Evolutionary conservation across 2,797 vertebrate genomes (phyloP).

Genomic region (Manis javanica): DNA sequence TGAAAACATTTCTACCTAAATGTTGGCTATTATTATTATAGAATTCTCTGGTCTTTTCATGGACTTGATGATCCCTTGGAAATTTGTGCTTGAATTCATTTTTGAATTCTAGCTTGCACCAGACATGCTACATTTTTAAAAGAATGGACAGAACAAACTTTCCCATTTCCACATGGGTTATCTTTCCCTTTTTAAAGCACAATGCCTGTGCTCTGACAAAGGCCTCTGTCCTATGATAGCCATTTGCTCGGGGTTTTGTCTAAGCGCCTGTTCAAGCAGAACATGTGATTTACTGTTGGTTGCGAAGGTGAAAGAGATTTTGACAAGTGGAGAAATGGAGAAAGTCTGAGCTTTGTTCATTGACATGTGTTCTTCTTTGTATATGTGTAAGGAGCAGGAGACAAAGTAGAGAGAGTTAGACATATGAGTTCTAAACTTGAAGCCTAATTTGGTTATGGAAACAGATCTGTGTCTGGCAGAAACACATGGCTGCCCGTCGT

Average conservation of each 20-base stretch:
- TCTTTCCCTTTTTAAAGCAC: slow-evolving; percentile 24
- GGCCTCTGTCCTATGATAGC: slow-evolving; percentile 61
- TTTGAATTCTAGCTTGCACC: slow-evolving; percentile 48
- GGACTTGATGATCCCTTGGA: not conserved
- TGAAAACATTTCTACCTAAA: not conserved
- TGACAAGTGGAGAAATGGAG: slow-evolving; percentile 82
- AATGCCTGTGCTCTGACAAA: slow-evolving; percentile 53
- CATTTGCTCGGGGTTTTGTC: slow-evolving; percentile 65
- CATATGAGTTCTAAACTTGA: slow-evolving; percentile 77
- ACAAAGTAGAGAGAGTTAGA: slow-evolving; percentile 26
- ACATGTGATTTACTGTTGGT: slow-evolving; percentile 78
- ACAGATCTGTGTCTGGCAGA: slow-evolving; percentile 76
- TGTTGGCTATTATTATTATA: not conserved
- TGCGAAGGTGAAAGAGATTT: slow-evolving; percentile 76
- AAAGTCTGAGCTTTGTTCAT: slow-evolving; percentile 78
- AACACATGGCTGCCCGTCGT: slow-evolving; percentile 79
- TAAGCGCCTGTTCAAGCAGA: slow-evolving; percentile 75
- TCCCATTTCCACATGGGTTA: not conserved
- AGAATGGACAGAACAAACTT: slow-evolving; percentile 44
- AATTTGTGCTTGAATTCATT: slow-evolving; percentile 4
- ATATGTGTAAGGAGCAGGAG: not conserved
- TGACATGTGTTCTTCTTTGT: slow-evolving; percentile 74
- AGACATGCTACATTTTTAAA: slow-evolving; percentile 12
- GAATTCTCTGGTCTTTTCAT: not conserved
- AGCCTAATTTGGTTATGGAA: slow-evolving; percentile 81